Base-by-base conservation (phyloP, 2,888 invertebrate species). In the Calameuta pallipes region DNA sequence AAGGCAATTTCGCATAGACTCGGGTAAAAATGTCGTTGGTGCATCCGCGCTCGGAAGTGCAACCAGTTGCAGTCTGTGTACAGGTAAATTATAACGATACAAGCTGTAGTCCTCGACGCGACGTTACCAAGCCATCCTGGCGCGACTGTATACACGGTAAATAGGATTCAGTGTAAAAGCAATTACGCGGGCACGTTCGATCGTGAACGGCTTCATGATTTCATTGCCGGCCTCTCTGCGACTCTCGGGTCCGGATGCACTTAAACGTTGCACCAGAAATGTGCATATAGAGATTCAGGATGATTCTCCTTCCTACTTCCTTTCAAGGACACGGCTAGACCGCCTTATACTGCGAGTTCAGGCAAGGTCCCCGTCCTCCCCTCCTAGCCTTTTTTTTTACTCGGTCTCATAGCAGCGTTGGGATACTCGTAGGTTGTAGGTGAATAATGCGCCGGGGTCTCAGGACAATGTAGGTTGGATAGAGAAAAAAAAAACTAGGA, bases 141-240 rank as follows among this genome's bases (percentile, higher is more conserved):
- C 84, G 83, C 84, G 82, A 82, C 86, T 87, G 83, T 82, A 78
- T 81, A 80, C 81, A 78, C 75, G 80, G 84, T 83, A 85, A 87
- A 88, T 86, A 84, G 84, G 85, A 87, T 86, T 84, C 81, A 80
- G 78, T 79, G 83, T 83, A 85, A 87, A 87, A 83, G 86, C 83
- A 84, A 84, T 84, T 85, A 83, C 82, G 79, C 71, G 30, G 23
- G 71, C 23, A 71, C 33, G 30, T 34, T 31, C 31, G 71, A 34
- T 31, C 30, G 11, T 2, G 23, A 56, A 56, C 23, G 41, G 23
- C 41, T 56, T 9, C 41, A 23, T 56, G 41, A 56, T 56, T 56
- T 56, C 41, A 23, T 56, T 56, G 23, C 23, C 41, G 23, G 41
- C 41, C 6, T 41, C 15, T 41, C 4, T 56, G 41, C 9, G 41